Conservation (phyloP, 2,113 vertebrate species). For the Panthera tigris region DNA sequence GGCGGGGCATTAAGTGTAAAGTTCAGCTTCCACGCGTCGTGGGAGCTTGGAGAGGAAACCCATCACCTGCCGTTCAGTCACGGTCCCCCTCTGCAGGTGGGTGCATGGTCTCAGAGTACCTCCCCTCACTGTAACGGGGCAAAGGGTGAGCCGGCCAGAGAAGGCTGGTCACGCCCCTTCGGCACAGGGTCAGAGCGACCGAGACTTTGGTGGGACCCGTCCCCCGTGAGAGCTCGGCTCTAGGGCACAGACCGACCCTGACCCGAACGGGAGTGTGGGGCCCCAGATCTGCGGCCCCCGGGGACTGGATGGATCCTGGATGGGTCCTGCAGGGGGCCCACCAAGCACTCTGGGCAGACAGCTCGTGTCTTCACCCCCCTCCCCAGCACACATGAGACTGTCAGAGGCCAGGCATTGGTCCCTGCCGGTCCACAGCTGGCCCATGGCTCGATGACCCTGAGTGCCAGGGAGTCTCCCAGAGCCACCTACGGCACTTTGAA, state of each 20-base stretch:
- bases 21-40: fast-evolving
- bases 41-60: background rate
- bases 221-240: background rate
- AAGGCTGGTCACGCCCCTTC: background rate
- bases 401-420: background rate
- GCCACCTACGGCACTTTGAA: background rate
- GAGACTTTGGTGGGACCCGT: background rate
- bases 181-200: background rate
- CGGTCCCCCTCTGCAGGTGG: background rate
- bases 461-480: background rate
- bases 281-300: background rate
- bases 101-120: background rate
- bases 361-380: background rate
- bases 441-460: fast-evolving
- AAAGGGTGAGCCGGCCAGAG: background rate
- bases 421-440: background rate
- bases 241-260: background rate
- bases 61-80: background rate
- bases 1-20: too few species aligned
- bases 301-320: too few species aligned
- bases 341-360: background rate
- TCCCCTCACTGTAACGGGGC: background rate
- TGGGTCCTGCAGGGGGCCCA: background rate
- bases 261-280: background rate
- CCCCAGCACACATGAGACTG: fast-evolving